These are phyloP conservation scores for Diphyllodes magnificus DNA, from an alignment of 2,113 vertebrate genomes.

Conservation along the genomic window DNA sequence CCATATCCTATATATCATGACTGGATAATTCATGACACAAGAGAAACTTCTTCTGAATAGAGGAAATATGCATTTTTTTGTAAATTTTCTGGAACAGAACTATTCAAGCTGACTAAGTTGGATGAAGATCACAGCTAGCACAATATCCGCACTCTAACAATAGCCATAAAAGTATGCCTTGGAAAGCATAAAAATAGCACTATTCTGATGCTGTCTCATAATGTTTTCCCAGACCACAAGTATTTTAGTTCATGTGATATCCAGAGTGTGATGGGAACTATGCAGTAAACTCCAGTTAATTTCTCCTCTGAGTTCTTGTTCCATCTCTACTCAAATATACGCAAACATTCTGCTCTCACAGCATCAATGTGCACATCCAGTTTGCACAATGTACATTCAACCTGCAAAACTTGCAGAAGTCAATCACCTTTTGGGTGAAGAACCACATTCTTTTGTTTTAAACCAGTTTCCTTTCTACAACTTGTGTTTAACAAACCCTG, in stretches of 20 bases:
- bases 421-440: not conserved
- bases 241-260: not conserved
- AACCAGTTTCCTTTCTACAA: not conserved
- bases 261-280: not conserved
- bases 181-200: not conserved
- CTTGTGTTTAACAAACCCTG: not conserved
- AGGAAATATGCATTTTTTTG: not conserved
- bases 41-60: not conserved
- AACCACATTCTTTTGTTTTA: not conserved
- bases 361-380: not conserved
- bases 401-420: not conserved
- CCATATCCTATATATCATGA: not conserved
- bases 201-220: not conserved
- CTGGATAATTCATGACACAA: not conserved
- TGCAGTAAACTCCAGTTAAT: not conserved
- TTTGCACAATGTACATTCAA: not conserved
- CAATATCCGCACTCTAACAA: not conserved
- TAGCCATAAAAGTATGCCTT: not conserved
- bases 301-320: not conserved
- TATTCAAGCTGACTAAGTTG: not conserved
- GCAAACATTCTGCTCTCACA: not conserved
- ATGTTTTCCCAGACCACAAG: not conserved
- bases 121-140: not conserved
- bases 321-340: not conserved
- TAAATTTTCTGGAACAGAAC: not conserved